Evolutionary conservation across 2,888 invertebrate species (phyloP).

Genomic region (Polia nebulosa): DNA sequence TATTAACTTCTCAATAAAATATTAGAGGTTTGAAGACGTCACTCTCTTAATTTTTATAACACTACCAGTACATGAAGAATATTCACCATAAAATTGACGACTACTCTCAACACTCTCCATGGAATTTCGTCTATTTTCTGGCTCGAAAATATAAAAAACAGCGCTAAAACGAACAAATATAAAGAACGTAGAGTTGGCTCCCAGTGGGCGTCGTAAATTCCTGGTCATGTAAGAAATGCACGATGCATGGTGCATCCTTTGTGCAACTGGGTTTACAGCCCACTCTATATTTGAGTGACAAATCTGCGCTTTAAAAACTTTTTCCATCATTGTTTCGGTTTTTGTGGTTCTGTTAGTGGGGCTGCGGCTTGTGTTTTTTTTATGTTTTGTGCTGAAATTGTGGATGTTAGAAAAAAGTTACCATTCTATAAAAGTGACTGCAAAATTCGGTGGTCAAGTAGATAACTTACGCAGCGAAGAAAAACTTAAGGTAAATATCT

Average conservation of each 20-base stretch:
- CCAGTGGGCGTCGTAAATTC: conserved; percentile 63
- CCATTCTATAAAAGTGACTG: no score
- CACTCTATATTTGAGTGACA: conserved; percentile 35
- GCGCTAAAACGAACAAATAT: conserved; percentile 41
- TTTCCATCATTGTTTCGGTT: conserved; percentile 1
- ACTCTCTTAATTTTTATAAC: neutral
- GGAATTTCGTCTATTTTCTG: conserved; percentile 17
- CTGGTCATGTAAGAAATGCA: conserved; percentile 58
- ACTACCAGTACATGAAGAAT: neutral
- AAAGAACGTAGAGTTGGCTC: conserved; percentile 60
- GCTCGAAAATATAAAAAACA: conserved; percentile 42
- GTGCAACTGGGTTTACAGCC: conserved; percentile 43
- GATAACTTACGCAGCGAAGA: no score
- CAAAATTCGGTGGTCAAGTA: no score
- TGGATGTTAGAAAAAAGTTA: neutral
- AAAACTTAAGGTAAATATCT: no score
- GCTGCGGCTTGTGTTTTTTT: no score
- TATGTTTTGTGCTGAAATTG: neutral
- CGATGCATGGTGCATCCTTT: conserved; percentile 60
- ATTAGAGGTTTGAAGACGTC: neutral
- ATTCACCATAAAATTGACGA: neutral
- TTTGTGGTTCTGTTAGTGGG: neutral
- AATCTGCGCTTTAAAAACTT: conserved; percentile 8
- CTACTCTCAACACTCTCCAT: neutral
- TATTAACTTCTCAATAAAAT: no score